Evolutionary conservation across 2,113 vertebrate genomes (phyloP).

Genomic region (Strix aluco): DNA sequence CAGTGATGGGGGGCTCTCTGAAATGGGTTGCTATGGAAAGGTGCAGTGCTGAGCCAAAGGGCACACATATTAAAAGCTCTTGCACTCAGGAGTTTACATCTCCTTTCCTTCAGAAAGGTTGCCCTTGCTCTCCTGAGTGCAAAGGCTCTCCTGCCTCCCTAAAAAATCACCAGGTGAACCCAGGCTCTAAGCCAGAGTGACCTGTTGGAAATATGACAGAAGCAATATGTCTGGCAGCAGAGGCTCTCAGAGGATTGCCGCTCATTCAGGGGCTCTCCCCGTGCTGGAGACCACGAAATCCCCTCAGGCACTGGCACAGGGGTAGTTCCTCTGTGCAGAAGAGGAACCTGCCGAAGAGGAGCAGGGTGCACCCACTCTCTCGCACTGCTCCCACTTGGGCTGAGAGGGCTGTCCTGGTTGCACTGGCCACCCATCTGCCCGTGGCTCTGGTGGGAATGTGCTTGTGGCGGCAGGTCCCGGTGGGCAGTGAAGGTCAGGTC

Average conservation of each 20-base stretch:
- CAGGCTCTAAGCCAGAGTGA: not conserved
- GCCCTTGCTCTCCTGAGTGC: not conserved
- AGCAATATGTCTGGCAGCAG: accelerated
- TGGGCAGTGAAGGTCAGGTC: too few species aligned
- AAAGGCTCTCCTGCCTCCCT: not conserved
- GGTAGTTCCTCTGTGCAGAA: not conserved
- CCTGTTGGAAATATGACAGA: accelerated
- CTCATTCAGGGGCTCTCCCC: not conserved
- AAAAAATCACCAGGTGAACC: not conserved
- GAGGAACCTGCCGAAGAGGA: not conserved
- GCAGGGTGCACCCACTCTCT: accelerated
- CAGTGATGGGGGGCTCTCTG: not conserved
- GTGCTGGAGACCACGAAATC: not conserved
- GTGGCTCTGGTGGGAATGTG: not conserved
- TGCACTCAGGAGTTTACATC: not conserved
- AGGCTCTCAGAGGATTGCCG: not conserved
- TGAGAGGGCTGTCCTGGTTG: not conserved
- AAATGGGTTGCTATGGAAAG: not conserved
- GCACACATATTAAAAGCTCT: not conserved
- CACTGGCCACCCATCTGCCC: not conserved
- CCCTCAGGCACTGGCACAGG: not conserved
- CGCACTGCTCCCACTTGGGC: accelerated
- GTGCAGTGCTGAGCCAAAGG: not conserved
- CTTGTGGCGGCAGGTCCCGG: too few species aligned
- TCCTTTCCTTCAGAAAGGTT: not conserved